Evolutionary conservation across 2,797 vertebrate species (phyloP).

Genomic region (Helicolenus hilgendorfi): DNA sequence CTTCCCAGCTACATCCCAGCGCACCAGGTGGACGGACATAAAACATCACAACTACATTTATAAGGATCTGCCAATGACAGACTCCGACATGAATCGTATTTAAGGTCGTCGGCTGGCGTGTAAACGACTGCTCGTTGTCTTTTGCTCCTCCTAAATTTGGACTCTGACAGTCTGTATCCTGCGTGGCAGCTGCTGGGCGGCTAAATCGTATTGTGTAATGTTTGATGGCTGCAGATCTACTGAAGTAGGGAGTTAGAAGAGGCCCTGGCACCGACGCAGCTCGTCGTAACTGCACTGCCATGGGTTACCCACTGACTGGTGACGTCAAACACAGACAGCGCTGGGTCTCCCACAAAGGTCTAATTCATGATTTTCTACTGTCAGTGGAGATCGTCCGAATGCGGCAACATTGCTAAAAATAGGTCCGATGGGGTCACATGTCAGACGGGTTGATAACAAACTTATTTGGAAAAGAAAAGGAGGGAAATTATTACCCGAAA

Average conservation of each 20-base stretch:
- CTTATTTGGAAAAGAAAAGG: background rate
- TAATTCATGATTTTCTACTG: background rate
- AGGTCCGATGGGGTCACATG: background rate
- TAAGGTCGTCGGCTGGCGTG: background rate
- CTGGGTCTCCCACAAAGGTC: background rate
- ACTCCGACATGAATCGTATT: background rate
- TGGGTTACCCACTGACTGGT: background rate
- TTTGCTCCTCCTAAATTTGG: conserved; percentile 39
- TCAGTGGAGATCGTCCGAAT: background rate
- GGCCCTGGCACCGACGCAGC: background rate
- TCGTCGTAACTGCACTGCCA: background rate
- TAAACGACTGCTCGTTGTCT: background rate
- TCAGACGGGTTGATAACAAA: background rate
- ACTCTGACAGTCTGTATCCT: background rate
- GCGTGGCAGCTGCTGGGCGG: conserved; percentile 36
- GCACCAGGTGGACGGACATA: background rate
- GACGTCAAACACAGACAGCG: conserved; percentile 8
- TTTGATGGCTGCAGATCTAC: conserved; percentile 23
- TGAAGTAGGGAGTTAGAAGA: background rate
- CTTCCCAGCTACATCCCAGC: background rate
- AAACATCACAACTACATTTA: background rate
- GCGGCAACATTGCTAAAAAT: background rate
- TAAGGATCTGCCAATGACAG: background rate
- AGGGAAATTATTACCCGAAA: background rate
- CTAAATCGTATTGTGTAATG: conserved; percentile 57